phyloP scores from a whole-genome alignment of 37 sponge, comb jelly and placozoan genomes.

The Eunapius fragilis region DNA sequence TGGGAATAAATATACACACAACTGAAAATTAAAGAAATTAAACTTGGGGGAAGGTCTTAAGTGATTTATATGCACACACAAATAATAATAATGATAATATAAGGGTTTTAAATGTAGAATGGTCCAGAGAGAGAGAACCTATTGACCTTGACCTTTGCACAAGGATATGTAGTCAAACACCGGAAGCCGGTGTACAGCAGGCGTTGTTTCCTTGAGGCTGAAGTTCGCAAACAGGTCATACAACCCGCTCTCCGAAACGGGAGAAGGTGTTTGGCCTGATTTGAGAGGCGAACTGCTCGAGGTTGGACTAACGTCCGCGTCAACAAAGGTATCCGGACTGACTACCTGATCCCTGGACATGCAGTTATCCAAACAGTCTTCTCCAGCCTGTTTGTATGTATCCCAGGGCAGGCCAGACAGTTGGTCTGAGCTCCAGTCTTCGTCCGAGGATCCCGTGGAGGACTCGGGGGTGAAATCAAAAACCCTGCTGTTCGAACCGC shows the following conservation, averaged over 20 bases:
- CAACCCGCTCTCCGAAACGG: not conserved
- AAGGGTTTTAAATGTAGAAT: no score
- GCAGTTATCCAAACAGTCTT: not conserved
- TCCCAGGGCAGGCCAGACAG: not conserved
- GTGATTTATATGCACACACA: constrained; percentile 8
- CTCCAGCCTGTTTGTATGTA: not conserved
- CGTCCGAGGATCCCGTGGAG: not conserved
- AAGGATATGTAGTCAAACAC: constrained; percentile 52
- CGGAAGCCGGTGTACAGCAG: constrained; percentile 30
- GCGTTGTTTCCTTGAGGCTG: constrained; percentile 1
- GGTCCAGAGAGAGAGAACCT: no score
- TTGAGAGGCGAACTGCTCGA: constrained; percentile 24
- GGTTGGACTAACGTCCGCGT: constrained; percentile 22
- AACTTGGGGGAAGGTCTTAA: not conserved
- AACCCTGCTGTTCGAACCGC: constrained; percentile 1
- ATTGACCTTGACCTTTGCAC: no score
- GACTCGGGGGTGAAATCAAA: not conserved
- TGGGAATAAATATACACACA: no score
- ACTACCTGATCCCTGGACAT: not conserved
- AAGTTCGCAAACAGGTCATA: constrained; percentile 18
- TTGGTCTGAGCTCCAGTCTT: not conserved
- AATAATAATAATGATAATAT: not conserved
- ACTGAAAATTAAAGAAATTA: not conserved
- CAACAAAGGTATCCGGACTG: constrained; percentile 39
- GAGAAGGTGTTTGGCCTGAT: not conserved